These are phyloP conservation scores for Mastomys natalensis DNA, from an alignment of 2,113 vertebrate species.

Conservation along the genomic window DNA sequence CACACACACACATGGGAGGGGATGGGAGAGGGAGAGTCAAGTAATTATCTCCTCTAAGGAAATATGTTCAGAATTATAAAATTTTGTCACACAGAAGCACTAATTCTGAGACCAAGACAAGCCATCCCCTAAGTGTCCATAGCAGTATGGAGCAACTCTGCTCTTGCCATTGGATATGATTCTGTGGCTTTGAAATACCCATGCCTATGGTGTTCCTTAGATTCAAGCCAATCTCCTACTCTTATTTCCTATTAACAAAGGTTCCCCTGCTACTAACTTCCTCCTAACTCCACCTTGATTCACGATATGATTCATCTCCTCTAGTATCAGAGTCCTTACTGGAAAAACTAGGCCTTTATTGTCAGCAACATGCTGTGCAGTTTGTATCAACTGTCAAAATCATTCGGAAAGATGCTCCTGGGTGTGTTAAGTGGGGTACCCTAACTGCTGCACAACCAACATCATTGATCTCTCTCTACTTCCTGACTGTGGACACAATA, in stretches of 20 bases:
- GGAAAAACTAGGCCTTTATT: neutral
- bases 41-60: conserved; percentile 20
- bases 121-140: neutral
- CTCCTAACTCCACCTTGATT: neutral
- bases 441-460: no score
- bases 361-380: neutral
- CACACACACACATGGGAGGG: neutral
- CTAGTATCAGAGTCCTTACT: neutral
- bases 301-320: neutral
- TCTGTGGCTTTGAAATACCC: neutral
- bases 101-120: neutral
- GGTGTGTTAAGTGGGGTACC: no score
- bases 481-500: neutral
- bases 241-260: neutral
- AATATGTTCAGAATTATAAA: neutral
- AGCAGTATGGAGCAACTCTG: neutral
- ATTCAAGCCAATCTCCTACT: neutral
- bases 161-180: neutral
- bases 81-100: neutral
- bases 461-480: neutral
- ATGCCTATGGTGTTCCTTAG: neutral
- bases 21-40: neutral
- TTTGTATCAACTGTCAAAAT: neutral
- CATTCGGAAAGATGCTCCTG: neutral
- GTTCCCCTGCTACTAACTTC: conserved; percentile 1